Percentiles rank a stretch among this genome's conserved stretches.
phyloP scores from a whole-genome alignment of 2,888 invertebrate genomes.

The Drosophila peninsularis region DNA sequence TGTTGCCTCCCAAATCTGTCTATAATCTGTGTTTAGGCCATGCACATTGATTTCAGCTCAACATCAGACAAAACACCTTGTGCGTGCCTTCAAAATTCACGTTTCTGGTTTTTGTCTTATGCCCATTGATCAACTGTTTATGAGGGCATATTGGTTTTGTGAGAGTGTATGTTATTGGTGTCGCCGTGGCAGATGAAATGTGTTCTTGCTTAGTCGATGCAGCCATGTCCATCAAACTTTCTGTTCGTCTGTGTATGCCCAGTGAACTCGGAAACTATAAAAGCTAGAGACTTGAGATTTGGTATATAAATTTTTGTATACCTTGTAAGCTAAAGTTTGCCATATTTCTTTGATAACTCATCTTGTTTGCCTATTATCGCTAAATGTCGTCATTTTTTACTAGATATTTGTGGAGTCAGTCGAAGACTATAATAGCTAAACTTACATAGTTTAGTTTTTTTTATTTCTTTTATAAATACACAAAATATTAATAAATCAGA shows the following conservation, averaged over 20 bases:
- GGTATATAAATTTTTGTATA: not conserved
- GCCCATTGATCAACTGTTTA: not conserved
- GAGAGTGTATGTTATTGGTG: not conserved
- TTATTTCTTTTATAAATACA: too few species aligned
- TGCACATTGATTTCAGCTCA: slow-evolving; percentile 58
- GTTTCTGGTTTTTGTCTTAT: slow-evolving; percentile 1
- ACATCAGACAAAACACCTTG: slow-evolving; percentile 69
- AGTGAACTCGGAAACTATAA: not conserved
- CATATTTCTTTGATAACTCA: not conserved
- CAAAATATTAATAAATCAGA: too few species aligned
- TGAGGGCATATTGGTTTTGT: slow-evolving; percentile 1
- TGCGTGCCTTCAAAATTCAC: slow-evolving; percentile 37
- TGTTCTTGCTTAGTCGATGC: not conserved
- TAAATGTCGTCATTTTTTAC: not conserved
- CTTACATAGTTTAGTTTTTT: too few species aligned
- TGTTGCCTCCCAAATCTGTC: slow-evolving; percentile 75
- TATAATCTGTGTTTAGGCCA: slow-evolving; percentile 74
- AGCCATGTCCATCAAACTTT: not conserved
- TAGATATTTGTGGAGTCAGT: not conserved
- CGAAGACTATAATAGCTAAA: too few species aligned
- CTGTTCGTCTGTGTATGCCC: not conserved
- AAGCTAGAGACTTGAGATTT: not conserved
- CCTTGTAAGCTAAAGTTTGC: not conserved
- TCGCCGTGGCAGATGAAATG: not conserved
- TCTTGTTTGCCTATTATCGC: not conserved